Base-by-base conservation (phyloP, 64 coral and sea anemone species). In the Montipora capricornis region DNA sequence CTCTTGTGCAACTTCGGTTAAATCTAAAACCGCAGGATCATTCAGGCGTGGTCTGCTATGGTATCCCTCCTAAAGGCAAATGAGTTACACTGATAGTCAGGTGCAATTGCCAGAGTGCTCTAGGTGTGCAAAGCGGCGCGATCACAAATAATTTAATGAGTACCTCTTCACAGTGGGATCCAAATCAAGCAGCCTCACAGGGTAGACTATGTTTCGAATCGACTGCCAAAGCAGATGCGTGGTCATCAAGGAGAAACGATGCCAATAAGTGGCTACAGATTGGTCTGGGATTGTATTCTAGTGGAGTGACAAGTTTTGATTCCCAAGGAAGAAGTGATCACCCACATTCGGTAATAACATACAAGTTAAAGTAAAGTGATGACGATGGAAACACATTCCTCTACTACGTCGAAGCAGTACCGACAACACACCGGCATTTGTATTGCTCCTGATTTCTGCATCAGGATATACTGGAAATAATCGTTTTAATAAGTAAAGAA, bases 191-290 rank as follows among this genome's bases (percentile, higher is more conserved):
- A 5, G 20, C 70, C 12, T 6, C 10, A n/a, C 86, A 88, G 51
- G 86, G 48, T 9, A 75, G 86, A 57, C 70, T 88, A 9, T 16
- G 29, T 19, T 88, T 24, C 17, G 29, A 60, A 19, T 26, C 64
- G 8, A 37, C 44, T 44, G 17, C 62, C 2, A 87, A 87, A 26
- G 8, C 15, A 49, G 66, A 67, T 20, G 7, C 64, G 2, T 87
- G 67, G 83, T 87, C 83, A 10, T 64, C 83, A 71, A 17, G 8
- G 69, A 20, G 1, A 44, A 73, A 73, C 26, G 44, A 87, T 73
- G 46, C 22, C 22, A 83, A 83, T 64, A 53, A 83, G 58, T 83
- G 80, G 80, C 57, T 66, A 6, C 55, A 83, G 58, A 22, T 83
- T 83, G 29, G 64, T 64, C 10, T 83, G 24, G 29, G 57, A 16